Evolutionary conservation across 2,113 vertebrate species (phyloP).

Genomic region (Pterocles orientalis): DNA sequence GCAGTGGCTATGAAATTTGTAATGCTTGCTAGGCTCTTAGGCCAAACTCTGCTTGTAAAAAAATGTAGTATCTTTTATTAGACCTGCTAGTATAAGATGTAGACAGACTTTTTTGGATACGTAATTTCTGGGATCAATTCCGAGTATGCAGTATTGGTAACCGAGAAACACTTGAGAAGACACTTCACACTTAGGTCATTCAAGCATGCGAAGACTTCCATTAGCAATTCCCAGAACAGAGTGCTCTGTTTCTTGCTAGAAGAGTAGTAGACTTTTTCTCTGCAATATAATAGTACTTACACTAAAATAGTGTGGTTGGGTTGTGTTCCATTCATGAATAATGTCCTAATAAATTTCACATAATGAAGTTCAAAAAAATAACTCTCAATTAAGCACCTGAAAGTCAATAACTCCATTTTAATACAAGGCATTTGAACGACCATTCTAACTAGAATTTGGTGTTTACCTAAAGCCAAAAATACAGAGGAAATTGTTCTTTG

Average conservation of each 20-base stretch:
- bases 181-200: neutral
- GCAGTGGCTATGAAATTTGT: neutral
- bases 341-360: neutral
- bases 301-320: neutral
- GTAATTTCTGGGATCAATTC: neutral
- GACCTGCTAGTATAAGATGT: neutral
- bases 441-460: neutral
- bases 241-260: neutral
- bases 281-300: neutral
- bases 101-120: neutral
- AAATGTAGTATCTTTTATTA: neutral
- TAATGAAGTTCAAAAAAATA: neutral
- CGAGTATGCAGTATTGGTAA: neutral
- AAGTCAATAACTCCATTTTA: neutral
- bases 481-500: neutral
- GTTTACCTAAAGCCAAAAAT: neutral
- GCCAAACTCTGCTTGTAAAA: neutral
- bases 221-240: constrained; percentile 20
- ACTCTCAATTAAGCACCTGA: neutral
- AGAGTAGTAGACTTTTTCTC: neutral
- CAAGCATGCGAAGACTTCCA: constrained; percentile 3
- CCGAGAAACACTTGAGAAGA: constrained; percentile 9
- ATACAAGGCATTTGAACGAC: neutral
- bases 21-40: neutral
- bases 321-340: neutral